These are phyloP conservation scores for Percina caprodes DNA, from an alignment of 2,113 vertebrate genomes.

Conservation along the genomic window DNA sequence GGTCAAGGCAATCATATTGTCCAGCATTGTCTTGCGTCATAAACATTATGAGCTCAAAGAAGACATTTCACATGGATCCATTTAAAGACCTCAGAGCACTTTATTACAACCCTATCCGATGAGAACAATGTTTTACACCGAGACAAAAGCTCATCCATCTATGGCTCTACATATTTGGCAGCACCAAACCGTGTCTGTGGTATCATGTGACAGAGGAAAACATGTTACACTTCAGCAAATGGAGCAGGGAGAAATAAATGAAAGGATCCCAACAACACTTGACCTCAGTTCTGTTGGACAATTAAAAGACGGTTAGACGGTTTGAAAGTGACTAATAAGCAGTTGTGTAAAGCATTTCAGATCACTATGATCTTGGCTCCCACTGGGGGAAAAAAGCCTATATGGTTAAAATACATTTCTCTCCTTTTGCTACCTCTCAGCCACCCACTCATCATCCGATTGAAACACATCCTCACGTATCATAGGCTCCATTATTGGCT, in stretches of 20 bases:
- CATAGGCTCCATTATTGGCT: conserved; percentile 70
- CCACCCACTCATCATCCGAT: conserved; percentile 83
- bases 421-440: conserved; percentile 69
- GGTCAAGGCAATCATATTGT: conserved; percentile 43
- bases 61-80: conserved; percentile 42
- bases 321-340: conserved; percentile 75
- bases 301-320: conserved; percentile 70
- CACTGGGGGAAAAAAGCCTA: conserved; percentile 51
- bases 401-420: conserved; percentile 83
- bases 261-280: conserved; percentile 30
- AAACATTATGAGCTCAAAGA: conserved; percentile 52
- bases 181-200: conserved; percentile 6
- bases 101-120: conserved; percentile 30
- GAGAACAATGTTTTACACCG: conserved; percentile 25
- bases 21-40: conserved; percentile 29
- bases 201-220: conserved; percentile 18
- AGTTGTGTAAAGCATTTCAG: conserved; percentile 66
- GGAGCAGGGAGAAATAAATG: conserved; percentile 23
- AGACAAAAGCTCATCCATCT: conserved; percentile 15
- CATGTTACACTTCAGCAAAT: conserved; percentile 12
- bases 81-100: conserved; percentile 36
- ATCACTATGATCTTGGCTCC: conserved; percentile 79
- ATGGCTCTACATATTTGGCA: neutral
- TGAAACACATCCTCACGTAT: conserved; percentile 74
- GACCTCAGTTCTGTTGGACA: conserved; percentile 58